Conservation (phyloP, 2,113 vertebrate species). For the Triplophysa tibetana region DNA sequence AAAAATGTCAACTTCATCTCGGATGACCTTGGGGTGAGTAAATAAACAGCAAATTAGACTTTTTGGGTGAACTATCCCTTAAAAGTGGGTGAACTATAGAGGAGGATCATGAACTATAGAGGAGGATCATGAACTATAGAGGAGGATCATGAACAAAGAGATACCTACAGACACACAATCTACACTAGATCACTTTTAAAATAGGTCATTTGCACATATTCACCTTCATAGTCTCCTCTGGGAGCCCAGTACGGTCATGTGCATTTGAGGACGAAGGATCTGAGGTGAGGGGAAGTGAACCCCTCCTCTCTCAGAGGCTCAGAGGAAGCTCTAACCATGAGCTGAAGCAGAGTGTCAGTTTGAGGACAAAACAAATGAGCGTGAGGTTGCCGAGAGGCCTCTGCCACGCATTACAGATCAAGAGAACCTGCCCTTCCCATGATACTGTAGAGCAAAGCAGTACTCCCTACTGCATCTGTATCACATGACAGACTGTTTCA, state of each 20-base stretch:
- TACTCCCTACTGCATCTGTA: no score
- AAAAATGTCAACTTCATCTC: no score
- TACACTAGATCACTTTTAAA: not conserved
- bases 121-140: not conserved
- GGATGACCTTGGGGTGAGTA: no score
- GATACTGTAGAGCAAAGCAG: not conserved
- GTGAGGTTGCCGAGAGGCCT: slow-evolving; percentile 16
- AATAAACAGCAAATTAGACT: no score
- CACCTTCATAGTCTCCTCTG: slow-evolving; percentile 3
- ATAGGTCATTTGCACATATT: slow-evolving; percentile 4
- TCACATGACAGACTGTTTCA: no score
- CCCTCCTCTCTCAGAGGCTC: slow-evolving; percentile 36
- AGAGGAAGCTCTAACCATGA: slow-evolving; percentile 14
- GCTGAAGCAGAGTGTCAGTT: slow-evolving; percentile 28
- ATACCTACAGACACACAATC: not conserved
- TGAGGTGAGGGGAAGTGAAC: slow-evolving; percentile 42
- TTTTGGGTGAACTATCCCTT: no score
- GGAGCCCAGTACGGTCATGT: not conserved
- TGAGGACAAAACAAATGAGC: slow-evolving; percentile 46
- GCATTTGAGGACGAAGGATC: slow-evolving; percentile 27
- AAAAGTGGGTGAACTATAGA: no score
- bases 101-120: no score
- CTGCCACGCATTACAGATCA: not conserved
- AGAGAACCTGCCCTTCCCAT: not conserved
- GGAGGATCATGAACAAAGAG: not conserved